Evolutionary conservation across 2,797 vertebrate genomes (phyloP).

Genomic region (Clarias laeviceps): DNA sequence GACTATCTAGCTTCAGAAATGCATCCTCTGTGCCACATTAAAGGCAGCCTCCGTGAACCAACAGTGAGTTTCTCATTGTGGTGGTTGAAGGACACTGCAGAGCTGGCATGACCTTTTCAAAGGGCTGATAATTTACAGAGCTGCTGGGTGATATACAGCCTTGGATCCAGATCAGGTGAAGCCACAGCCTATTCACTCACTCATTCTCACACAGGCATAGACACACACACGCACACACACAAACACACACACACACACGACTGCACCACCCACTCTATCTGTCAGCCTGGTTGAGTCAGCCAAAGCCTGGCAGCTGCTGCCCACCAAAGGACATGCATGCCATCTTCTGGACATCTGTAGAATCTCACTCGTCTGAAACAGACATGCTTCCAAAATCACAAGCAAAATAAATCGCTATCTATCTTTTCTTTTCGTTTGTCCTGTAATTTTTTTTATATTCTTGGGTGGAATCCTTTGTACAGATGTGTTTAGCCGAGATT

Average conservation of each 20-base stretch:
- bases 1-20: slow-evolving; percentile 14
- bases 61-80: slow-evolving; percentile 56
- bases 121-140: slow-evolving; percentile 65
- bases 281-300: slow-evolving; percentile 52
- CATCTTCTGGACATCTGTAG: slow-evolving; percentile 66
- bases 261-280: slow-evolving; percentile 36
- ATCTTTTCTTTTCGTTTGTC: neutral
- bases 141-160: slow-evolving; percentile 46
- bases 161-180: slow-evolving; percentile 50
- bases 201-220: slow-evolving; percentile 8
- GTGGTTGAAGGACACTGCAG: slow-evolving; percentile 63
- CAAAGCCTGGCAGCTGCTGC: slow-evolving; percentile 25
- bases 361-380: slow-evolving; percentile 45
- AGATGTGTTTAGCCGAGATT: neutral
- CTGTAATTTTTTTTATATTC: neutral
- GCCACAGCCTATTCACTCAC: slow-evolving; percentile 38
- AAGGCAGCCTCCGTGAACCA: slow-evolving; percentile 45
- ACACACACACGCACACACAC: slow-evolving; percentile 41
- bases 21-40: slow-evolving; percentile 33
- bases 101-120: slow-evolving; percentile 67
- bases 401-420: too few species aligned
- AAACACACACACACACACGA: slow-evolving; percentile 36
- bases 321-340: slow-evolving; percentile 63
- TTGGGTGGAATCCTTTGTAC: neutral
- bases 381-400: neutral